These are phyloP conservation scores for Cariama cristata DNA, from an alignment of 2,113 vertebrate species.

Conservation along the genomic window DNA sequence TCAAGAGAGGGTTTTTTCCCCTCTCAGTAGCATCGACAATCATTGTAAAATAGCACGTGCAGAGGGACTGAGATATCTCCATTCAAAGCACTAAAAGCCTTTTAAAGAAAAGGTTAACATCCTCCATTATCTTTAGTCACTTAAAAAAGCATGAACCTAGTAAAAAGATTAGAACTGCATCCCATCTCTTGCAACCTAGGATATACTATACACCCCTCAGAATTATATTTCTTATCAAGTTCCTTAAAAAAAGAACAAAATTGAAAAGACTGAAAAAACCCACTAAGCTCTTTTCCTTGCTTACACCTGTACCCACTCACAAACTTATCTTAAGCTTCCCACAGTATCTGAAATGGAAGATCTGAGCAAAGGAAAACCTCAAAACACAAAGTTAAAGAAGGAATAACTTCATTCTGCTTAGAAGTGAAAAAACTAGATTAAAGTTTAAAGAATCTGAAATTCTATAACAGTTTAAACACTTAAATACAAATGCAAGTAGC, in stretches of 20 bases:
- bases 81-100: neutral
- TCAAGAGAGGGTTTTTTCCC: neutral
- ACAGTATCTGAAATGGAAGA: slow-evolving; percentile 23
- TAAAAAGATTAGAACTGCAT: neutral
- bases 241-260: neutral
- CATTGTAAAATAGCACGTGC: neutral
- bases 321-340: slow-evolving; percentile 41
- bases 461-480: slow-evolving; percentile 47
- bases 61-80: neutral
- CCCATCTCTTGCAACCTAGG: neutral
- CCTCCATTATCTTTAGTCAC: neutral
- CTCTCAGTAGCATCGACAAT: neutral
- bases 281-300: neutral
- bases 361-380: slow-evolving; percentile 26
- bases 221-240: neutral
- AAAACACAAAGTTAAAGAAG: slow-evolving; percentile 1
- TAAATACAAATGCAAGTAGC: slow-evolving; percentile 13
- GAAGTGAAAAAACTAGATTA: neutral
- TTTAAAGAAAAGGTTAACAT: neutral
- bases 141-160: neutral
- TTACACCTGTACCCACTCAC: neutral
- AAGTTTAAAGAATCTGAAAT: slow-evolving; percentile 18
- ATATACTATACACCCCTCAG: neutral
- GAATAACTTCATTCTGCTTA: neutral
- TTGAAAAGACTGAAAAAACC: neutral